Evolutionary conservation across 2,888 invertebrate genomes (phyloP).

Genomic region (Monopis laevigella): DNA sequence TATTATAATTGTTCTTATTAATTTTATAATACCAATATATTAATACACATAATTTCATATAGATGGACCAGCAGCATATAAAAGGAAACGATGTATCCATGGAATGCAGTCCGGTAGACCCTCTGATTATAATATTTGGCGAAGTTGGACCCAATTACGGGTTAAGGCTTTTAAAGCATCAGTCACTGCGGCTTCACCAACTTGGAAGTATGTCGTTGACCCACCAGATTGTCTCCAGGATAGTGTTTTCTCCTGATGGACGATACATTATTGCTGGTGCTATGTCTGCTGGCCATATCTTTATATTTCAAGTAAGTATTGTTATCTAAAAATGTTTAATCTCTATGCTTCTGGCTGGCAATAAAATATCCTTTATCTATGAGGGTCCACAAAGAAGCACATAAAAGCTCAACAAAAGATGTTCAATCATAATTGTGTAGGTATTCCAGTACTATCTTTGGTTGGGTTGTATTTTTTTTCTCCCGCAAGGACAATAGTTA

Average conservation of each 20-base stretch:
- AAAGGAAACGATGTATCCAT: constrained; percentile 38
- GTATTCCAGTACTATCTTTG: no score
- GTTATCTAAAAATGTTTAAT: not conserved
- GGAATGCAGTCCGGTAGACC: constrained; percentile 43
- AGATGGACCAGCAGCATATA: constrained; percentile 36
- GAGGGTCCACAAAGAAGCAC: no score
- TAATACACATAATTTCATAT: no score
- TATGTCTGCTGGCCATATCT: constrained; percentile 53
- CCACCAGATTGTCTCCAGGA: constrained; percentile 45
- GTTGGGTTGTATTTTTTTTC: no score
- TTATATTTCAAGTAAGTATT: constrained; percentile 37
- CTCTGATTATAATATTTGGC: constrained; percentile 38
- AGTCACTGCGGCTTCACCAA: constrained; percentile 18
- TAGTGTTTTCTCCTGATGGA: constrained; percentile 43
- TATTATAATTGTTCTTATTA: no score
- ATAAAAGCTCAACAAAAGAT: no score
- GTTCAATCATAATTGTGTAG: no score
- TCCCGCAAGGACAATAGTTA: no score
- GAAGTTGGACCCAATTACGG: constrained; percentile 40
- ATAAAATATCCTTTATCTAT: no score
- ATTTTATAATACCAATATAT: no score
- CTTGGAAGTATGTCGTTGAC: constrained; percentile 38
- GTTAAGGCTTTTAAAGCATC: constrained; percentile 29
- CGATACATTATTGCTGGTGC: constrained; percentile 42
- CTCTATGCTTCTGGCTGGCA: no score